A percentile compares a stretch with the other conserved stretches of the same genome.
These are phyloP conservation scores for Philotrypesis tridentata DNA, from an alignment of 1,140 invertebrate species.

Conservation along the genomic window DNA sequence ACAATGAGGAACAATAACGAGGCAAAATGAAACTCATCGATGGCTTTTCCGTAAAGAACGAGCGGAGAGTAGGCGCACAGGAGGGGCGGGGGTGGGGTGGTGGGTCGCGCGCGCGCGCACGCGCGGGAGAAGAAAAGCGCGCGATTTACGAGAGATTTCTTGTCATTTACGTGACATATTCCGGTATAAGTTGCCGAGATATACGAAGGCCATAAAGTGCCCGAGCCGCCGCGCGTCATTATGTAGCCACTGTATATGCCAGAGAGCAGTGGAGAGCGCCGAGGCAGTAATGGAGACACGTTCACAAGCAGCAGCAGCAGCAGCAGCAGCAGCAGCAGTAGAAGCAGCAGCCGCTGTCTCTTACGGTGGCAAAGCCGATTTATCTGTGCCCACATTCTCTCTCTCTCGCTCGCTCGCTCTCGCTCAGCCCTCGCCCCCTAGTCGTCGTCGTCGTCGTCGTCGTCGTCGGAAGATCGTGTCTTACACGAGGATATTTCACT, in stretches of 20 bases:
- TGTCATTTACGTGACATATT: slow-evolving; percentile 37
- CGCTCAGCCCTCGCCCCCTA: background rate
- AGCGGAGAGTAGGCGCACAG: too few relatives aligned
- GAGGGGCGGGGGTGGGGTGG: background rate
- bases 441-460: background rate
- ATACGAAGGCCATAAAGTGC: slow-evolving; percentile 26
- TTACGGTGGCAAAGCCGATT: slow-evolving; percentile 42
- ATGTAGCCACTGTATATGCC: slow-evolving; percentile 10
- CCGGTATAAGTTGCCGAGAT: slow-evolving; percentile 17
- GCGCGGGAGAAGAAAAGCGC: background rate
- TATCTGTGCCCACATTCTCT: slow-evolving; percentile 12
- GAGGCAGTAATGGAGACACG: slow-evolving; percentile 47
- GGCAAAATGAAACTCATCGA: slow-evolving; percentile 27
- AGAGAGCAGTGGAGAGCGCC: background rate
- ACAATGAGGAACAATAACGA: slow-evolving; percentile 28
- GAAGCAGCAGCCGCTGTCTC: background rate
- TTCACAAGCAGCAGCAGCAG: slow-evolving; percentile 7
- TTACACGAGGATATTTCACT: slow-evolving; percentile 51
- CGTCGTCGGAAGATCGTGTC: slow-evolving; percentile 25
- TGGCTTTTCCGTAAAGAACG: background rate
- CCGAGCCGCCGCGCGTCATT: background rate
- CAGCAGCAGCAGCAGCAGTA: too few relatives aligned
- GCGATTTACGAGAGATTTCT: slow-evolving; percentile 30
- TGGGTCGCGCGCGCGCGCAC: too few relatives aligned
- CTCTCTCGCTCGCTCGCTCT: background rate